Base-by-base conservation (phyloP, 1,140 invertebrate species). In the Reticulitermes speratus region DNA sequence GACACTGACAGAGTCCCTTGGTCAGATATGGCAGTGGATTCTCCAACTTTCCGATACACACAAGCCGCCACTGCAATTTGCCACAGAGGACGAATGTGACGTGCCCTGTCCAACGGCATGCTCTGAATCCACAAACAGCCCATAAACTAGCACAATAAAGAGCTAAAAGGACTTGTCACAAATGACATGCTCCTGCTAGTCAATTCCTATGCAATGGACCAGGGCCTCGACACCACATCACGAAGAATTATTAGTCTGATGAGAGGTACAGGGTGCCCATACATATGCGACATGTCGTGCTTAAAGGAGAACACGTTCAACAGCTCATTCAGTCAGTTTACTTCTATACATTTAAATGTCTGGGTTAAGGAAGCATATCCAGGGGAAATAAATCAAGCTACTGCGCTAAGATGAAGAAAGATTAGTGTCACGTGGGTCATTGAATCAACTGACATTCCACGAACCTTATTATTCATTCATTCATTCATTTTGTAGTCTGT, bases 41-140 rank as follows among this genome's bases (percentile, higher is more conserved):
- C 38, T 38, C 38, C 14, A 59, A 23, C 55, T 59, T 75, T 11
- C n/a, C 25, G 2, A 55, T 11, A 14, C 65, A 25, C 25, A 75
- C 65, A 16, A 75, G 65, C 65, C 65, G 65, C 25, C 65, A 14
- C 65, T 75, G 65, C 14, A 55, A 3, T 9, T 0, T 30, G 25
- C n/a, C 12, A 55, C 52, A n/a, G 25, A 30, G 25, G 59, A 65
- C 8, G 59, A n/a, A 65, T 65, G 59, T 21, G 65, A 75, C 65
- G 5, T n/a, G 3, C 9, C n/a, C 25, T 25, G 65, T 2, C 25
- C 65, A 16, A 38, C 30, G 25, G 65, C 65, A 75, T 75, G 65
- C n/a, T 75, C 65, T 75, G 65, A 75, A 75, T 75, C 65, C 65
- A 75, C 65, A 75, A 75, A 75, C 65, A 75, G 65, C 65, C 25